A percentile compares a stretch with the other conserved stretches of the same genome.
These are phyloP conservation scores for Frankliniella fusca DNA, from an alignment of 2,888 invertebrate genomes.

Conservation along the genomic window DNA sequence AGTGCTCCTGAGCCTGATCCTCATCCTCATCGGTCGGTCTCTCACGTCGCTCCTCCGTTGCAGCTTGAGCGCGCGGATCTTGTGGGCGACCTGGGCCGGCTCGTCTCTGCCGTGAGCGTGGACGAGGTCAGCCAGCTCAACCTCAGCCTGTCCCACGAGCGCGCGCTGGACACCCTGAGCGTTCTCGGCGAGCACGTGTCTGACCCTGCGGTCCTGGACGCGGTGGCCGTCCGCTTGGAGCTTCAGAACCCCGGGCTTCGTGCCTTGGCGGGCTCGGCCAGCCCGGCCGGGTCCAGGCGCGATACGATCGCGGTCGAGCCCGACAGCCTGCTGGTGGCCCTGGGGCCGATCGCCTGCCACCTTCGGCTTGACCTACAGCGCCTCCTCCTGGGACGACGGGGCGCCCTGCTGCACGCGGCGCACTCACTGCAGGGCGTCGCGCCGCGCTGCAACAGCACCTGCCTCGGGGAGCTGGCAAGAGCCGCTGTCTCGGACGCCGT, in stretches of 20 bases:
- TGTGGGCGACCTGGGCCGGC: not conserved
- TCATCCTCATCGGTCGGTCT: not conserved
- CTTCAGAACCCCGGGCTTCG: not conserved
- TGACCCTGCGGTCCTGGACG: not conserved
- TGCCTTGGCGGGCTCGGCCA: not conserved
- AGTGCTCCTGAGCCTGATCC: not conserved
- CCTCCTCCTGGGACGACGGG: not conserved
- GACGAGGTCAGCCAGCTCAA: not conserved
- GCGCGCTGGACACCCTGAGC: not conserved
- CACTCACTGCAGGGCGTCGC: constrained; percentile 30
- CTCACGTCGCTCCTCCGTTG: not conserved
- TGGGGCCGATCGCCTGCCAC: not conserved
- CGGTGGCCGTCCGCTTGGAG: not conserved
- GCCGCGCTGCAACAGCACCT: constrained; percentile 30
- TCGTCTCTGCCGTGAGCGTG: not conserved
- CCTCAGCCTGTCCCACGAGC: constrained; percentile 1
- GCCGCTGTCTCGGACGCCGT: constrained; percentile 29
- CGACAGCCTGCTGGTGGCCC: constrained; percentile 17
- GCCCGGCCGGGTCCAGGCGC: not conserved
- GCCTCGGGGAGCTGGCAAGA: constrained; percentile 30
- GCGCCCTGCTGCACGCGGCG: constrained; percentile 29
- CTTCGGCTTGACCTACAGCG: not conserved
- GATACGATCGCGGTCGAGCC: not conserved
- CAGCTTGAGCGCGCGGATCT: not conserved
- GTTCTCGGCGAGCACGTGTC: not conserved